Percentiles rank a stretch among this genome's conserved stretches.
Conservation (phyloP, 1,140 invertebrate genomes). For the Drosophila seguyi region DNA sequence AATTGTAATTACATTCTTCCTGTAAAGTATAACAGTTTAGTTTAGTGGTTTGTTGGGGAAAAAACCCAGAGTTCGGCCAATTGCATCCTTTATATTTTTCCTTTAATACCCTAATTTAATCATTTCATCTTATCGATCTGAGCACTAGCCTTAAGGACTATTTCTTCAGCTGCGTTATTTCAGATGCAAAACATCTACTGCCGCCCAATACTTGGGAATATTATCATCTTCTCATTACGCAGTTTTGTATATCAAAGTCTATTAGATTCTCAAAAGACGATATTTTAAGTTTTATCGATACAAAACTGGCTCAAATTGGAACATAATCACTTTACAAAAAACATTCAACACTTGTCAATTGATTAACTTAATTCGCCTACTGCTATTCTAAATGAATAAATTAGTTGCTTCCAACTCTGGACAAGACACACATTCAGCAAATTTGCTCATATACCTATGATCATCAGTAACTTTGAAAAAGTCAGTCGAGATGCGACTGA, state of each 20-base stretch:
- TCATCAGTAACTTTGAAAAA: conserved; percentile 50
- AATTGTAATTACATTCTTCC: background rate
- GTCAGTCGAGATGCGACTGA: conserved; percentile 38
- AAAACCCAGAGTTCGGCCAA: background rate
- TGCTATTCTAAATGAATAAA: conserved; percentile 38
- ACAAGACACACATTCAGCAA: conserved; percentile 82
- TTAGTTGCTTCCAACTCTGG: conserved; percentile 76
- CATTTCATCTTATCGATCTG: conserved; percentile 2
- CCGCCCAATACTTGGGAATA: background rate
- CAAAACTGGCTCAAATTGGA: conserved; percentile 22
- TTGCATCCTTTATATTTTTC: background rate
- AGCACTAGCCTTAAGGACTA: conserved; percentile 6
- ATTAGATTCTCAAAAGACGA: conserved; percentile 9
- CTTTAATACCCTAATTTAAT: background rate
- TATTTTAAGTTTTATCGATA: conserved; percentile 3
- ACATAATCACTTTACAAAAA: conserved; percentile 13
- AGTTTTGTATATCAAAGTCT: conserved; percentile 15
- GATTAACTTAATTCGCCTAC: conserved; percentile 27
- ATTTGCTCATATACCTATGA: conserved; percentile 65
- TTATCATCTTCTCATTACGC: background rate
- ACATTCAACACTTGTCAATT: conserved; percentile 16
- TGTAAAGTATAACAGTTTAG: background rate
- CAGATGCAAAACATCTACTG: background rate
- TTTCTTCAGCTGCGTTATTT: background rate
- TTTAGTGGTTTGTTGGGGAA: background rate